A percentile compares a stretch with the other conserved stretches of the same genome.
Evolutionary conservation across 2,797 vertebrate genomes (phyloP).

Genomic region (Coregonus sp.): DNA sequence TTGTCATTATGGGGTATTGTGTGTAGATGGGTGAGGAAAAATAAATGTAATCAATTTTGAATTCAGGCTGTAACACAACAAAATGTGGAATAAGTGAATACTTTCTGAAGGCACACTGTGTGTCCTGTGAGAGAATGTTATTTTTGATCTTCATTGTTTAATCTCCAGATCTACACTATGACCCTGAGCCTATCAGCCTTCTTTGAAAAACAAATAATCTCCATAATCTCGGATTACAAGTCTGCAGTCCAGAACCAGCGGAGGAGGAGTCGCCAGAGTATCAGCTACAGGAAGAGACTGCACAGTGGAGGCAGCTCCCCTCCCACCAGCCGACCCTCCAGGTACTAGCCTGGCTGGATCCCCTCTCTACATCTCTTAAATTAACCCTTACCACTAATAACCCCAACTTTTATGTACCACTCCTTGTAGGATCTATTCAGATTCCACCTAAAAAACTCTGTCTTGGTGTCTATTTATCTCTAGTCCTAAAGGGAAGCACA

Average conservation of each 20-base stretch:
- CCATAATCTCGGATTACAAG: conserved; percentile 92
- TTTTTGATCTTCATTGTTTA: conserved; percentile 16
- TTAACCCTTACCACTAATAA: neutral
- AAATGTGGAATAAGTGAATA: too few species aligned
- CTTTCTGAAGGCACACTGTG: neutral
- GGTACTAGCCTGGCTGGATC: conserved; percentile 63
- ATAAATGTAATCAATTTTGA: too few species aligned
- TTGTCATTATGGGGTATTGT: too few species aligned
- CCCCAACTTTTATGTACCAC: neutral
- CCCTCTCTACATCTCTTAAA: neutral
- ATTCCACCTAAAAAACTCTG: neutral
- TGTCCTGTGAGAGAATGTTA: neutral
- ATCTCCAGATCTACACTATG: conserved; percentile 92
- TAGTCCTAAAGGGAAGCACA: conserved; percentile 91
- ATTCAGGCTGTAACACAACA: too few species aligned
- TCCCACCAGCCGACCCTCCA: conserved; percentile 78
- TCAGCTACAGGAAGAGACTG: conserved; percentile 84
- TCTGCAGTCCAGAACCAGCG: conserved; percentile 88
- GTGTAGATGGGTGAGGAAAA: too few species aligned
- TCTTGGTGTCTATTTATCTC: conserved; percentile 30
- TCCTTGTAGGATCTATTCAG: neutral
- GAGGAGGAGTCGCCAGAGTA: conserved; percentile 76
- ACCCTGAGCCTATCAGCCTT: conserved; percentile 93
- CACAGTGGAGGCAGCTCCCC: conserved; percentile 87
- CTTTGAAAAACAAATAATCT: conserved; percentile 93